Base-by-base conservation (phyloP, 2,113 vertebrate genomes). In the Melanocharis versteri region DNA sequence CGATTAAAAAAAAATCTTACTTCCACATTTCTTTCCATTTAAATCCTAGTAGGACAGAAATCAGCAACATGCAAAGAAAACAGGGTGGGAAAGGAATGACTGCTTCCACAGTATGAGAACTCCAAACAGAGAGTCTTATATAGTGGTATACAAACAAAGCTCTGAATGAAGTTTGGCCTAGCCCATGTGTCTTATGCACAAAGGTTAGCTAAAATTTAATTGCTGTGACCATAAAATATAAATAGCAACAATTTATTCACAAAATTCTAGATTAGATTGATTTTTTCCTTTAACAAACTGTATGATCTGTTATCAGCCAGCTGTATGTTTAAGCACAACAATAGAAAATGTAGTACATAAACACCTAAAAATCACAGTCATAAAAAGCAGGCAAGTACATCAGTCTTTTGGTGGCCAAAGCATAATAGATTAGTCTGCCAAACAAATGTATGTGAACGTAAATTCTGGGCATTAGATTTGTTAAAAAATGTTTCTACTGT, bases 221-320 rank as follows among this genome's bases (percentile, higher is more conserved):
- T 87, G 66, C 48, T 76, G 78, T 88, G 84, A 91, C 50, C 57
- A 31, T 35, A 89, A 81, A 91, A 89, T 92, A 97, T 96, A 98
- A 97, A 98, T 97, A 98, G 80, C 94, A 71, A 96, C 85, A 62
- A 92, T 94, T 89, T 96, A 97, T 97, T 97, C 96, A 98, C 96
- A 97, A 93, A 92, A 75, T 83, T 85, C 81, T 87, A 48, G 76
- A 76, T 95, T 87, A 90, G 92, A 81, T 3, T 77, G 75, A 47
- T 70, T 75, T 83, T 82, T 56, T 77, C 78, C 66, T 64, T 93
- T 73, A 85, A 75, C 50, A 69, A 93, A 83, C 44, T 19, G 35
- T 13, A 91, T 58, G 77, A 83, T 75, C 27, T 58, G 76, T 97
- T 80, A 82, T 39, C 69, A 76, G 42, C 80, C 76, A 89, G 82